Evolutionary conservation across 2,888 invertebrate species (phyloP).

Genomic region (Epinotia bilunana): DNA sequence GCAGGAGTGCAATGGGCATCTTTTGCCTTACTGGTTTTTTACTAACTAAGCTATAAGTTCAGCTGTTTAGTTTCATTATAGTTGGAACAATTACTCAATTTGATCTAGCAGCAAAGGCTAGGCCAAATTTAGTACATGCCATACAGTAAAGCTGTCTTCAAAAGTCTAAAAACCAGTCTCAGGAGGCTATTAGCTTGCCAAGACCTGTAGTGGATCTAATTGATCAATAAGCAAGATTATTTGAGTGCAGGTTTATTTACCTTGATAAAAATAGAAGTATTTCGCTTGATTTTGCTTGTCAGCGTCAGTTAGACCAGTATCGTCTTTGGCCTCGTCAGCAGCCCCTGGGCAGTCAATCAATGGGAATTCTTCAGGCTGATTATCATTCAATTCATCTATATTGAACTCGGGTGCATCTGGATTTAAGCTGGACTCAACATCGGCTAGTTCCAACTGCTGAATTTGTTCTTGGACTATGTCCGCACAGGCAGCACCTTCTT

Average conservation of each 20-base stretch:
- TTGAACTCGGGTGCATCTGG: conserved; percentile 71
- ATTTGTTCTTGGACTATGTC: conserved; percentile 64
- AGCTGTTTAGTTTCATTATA: neutral
- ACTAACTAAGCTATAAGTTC: neutral
- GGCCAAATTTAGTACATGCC: neutral
- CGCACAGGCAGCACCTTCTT: conserved; percentile 71
- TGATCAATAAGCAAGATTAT: neutral
- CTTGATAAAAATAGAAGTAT: conserved; percentile 93
- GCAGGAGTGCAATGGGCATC: too few relatives aligned
- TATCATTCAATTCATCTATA: conserved; percentile 56
- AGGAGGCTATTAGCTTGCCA: neutral
- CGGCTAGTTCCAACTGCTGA: conserved; percentile 56
- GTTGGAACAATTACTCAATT: neutral
- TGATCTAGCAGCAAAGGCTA: neutral
- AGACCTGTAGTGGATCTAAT: neutral
- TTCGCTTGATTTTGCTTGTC: conserved; percentile 81
- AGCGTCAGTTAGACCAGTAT: conserved; percentile 61
- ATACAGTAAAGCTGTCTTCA: too few relatives aligned
- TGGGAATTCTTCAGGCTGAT: conserved; percentile 64
- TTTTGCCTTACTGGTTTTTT: too few relatives aligned
- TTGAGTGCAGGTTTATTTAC: conserved; percentile 73
- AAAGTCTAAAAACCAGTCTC: too few relatives aligned
- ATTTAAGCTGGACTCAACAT: conserved; percentile 65
- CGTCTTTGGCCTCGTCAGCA: conserved; percentile 56
- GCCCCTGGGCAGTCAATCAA: conserved; percentile 57